Evolutionary conservation across 92 coral and sea anemone genomes (phyloP).

Genomic region (Umimayanthus kanabou): DNA sequence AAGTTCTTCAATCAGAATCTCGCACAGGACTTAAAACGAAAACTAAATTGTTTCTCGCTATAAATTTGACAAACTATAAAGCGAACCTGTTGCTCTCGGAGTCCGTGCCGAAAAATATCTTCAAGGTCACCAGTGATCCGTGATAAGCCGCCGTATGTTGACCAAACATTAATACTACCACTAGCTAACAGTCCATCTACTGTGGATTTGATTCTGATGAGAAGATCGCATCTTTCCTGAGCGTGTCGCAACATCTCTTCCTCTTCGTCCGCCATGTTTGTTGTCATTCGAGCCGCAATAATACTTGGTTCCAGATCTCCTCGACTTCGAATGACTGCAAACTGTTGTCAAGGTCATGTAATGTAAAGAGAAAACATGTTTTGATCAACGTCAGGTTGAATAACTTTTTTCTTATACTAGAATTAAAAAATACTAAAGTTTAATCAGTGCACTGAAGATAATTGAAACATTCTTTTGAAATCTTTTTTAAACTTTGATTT

Average conservation of each 20-base stretch:
- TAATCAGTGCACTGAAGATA: not conserved
- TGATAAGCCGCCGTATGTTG: conserved; percentile 70
- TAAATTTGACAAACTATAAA: not conserved
- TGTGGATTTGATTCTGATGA: conserved; percentile 71
- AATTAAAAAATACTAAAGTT: too few relatives aligned
- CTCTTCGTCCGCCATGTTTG: conserved; percentile 93
- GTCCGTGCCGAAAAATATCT: conserved; percentile 80
- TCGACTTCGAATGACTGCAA: conserved; percentile 2
- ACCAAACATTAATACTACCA: conserved; percentile 58
- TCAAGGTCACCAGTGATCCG: conserved; percentile 73
- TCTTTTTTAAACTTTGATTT: too few relatives aligned
- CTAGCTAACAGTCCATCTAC: conserved; percentile 71
- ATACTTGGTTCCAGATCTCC: conserved; percentile 41
- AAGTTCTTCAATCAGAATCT: not conserved
- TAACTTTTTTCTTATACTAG: not conserved
- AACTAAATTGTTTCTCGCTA: not conserved
- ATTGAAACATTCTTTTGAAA: not conserved
- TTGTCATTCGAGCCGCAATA: conserved; percentile 50
- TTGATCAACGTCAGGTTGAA: conserved; percentile 7
- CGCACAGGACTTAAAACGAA: not conserved
- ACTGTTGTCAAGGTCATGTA: not conserved
- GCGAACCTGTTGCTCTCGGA: conserved; percentile 59
- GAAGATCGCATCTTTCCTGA: conserved; percentile 73
- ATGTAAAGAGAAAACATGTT: not conserved
- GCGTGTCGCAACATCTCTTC: conserved; percentile 59